phyloP scores from a whole-genome alignment of 2,113 vertebrate species.

The Pteropus alecto region DNA sequence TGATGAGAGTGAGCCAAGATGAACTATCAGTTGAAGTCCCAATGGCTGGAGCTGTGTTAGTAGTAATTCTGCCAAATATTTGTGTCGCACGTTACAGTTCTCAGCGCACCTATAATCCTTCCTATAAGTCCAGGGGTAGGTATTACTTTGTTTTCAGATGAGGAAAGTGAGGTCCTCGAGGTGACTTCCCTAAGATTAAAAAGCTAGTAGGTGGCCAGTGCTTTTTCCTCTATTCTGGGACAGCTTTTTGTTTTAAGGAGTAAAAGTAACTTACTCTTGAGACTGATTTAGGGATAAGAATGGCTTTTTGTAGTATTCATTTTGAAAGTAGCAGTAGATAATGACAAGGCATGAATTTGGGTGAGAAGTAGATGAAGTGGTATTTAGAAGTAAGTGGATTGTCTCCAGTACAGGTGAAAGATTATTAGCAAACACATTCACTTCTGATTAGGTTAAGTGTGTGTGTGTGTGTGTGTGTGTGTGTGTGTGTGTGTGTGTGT shows the following conservation, averaged over 20 bases:
- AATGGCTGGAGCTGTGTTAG: neutral
- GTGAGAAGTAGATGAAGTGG: neutral
- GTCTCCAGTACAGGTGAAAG: neutral
- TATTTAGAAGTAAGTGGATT: neutral
- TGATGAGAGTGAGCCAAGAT: neutral
- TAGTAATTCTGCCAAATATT: neutral
- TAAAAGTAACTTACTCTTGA: neutral
- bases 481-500: too few species aligned
- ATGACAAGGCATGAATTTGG: neutral
- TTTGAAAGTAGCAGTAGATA: neutral
- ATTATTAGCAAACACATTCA: neutral
- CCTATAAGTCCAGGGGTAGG: too few species aligned
- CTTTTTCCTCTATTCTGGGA: neutral
- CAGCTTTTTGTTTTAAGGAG: neutral
- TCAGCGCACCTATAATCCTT: neutral
- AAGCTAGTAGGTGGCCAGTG: neutral
- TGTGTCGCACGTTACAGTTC: neutral
- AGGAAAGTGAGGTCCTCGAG: neutral
- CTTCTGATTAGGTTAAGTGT: neutral
- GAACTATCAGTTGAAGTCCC: neutral
- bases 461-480: too few species aligned
- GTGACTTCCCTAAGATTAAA: neutral
- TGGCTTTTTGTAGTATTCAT: neutral
- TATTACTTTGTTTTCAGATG: neutral
- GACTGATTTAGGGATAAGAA: neutral